Conservation (phyloP, 1,140 invertebrate genomes). For the Conus ventricosus region DNA sequence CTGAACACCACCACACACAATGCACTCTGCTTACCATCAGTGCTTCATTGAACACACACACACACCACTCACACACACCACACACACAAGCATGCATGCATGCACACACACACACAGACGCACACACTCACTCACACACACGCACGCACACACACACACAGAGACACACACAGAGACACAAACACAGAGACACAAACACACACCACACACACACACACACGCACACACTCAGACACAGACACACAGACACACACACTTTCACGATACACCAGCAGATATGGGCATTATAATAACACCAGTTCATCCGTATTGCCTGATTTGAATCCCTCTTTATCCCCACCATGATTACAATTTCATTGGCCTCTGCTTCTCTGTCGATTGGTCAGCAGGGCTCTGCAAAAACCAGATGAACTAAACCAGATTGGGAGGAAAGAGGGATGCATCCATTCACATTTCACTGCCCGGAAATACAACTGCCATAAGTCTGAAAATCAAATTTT, state of each 20-base stretch:
- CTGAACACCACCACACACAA: neutral
- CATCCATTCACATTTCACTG: too few relatives aligned
- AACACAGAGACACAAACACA: neutral
- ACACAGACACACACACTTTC: neutral
- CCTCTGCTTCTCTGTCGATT: too few relatives aligned
- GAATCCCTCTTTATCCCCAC: too few relatives aligned
- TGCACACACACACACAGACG: slow-evolving; percentile 5
- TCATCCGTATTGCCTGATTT: too few relatives aligned
- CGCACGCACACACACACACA: neutral
- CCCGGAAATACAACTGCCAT: too few relatives aligned
- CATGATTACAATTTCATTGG: too few relatives aligned
- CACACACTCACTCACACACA: neutral
- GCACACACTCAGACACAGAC: neutral
- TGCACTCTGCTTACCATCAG: neutral
- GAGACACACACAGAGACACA: neutral
- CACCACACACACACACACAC: neutral
- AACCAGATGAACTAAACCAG: too few relatives aligned
- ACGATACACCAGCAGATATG: neutral
- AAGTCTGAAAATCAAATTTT: too few relatives aligned
- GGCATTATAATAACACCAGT: too few relatives aligned
- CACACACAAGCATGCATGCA: neutral
- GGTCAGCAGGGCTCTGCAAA: too few relatives aligned
- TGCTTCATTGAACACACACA: neutral
- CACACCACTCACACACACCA: neutral
- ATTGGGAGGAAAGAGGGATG: too few relatives aligned